Percentiles rank a stretch among this genome's conserved stretches.
phyloP scores from a whole-genome alignment of 2,113 vertebrate genomes.

The Sturnira hondurensis region DNA sequence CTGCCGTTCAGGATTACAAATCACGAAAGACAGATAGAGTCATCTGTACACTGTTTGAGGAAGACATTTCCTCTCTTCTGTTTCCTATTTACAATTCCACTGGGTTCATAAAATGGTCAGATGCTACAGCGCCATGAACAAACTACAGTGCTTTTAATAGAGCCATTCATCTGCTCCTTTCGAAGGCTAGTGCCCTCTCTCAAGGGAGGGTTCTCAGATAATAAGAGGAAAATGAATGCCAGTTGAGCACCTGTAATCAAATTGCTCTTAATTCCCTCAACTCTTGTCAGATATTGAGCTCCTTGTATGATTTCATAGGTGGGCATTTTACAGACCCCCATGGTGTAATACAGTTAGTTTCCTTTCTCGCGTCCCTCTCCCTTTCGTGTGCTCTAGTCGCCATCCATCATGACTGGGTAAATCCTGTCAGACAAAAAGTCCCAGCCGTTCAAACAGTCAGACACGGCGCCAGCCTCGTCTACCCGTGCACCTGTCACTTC shows the following conservation, averaged over 20 bases:
- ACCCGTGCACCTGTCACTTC: constrained; percentile 31
- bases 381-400: constrained; percentile 1
- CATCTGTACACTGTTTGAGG: constrained; percentile 47
- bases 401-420: constrained; percentile 64
- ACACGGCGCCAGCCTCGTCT: background rate
- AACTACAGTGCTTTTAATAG: constrained; percentile 78
- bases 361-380: background rate
- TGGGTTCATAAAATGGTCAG: constrained; percentile 73
- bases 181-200: constrained; percentile 76
- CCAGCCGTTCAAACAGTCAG: constrained; percentile 48
- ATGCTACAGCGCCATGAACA: constrained; percentile 71
- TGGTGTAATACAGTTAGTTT: constrained; percentile 32
- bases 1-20: constrained; percentile 59
- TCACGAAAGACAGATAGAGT: constrained; percentile 60
- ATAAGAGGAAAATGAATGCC: constrained; percentile 82
- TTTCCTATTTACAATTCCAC: constrained; percentile 73
- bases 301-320: constrained; percentile 58
- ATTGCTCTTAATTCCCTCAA: constrained; percentile 80
- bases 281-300: constrained; percentile 69
- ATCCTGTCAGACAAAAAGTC: constrained; percentile 54
- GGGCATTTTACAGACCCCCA: constrained; percentile 54
- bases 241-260: constrained; percentile 82
- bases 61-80: constrained; percentile 66
- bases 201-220: constrained; percentile 76
- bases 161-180: constrained; percentile 79